Percentiles rank a stretch among this genome's conserved stretches.
Evolutionary conservation across 92 coral and sea anemone species (phyloP).

Genomic region (Micromussa lordhowensis): DNA sequence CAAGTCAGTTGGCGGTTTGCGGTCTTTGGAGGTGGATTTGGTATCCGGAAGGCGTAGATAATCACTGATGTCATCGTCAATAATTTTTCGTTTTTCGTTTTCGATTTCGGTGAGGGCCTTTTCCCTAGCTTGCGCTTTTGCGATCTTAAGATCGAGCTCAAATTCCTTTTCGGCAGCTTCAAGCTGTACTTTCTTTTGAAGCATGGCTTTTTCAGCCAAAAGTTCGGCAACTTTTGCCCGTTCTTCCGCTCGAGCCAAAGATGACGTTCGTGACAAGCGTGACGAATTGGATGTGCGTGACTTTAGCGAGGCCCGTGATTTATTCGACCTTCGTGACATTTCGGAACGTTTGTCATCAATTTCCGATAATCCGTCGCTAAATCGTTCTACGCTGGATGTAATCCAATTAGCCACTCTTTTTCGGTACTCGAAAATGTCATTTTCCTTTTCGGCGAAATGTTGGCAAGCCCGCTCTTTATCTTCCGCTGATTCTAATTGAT

Average conservation of each 20-base stretch:
- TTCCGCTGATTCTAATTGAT: too few relatives aligned
- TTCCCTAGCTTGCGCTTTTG: too few relatives aligned
- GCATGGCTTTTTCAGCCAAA: slow-evolving; percentile 52
- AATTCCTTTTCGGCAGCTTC: slow-evolving; percentile 44
- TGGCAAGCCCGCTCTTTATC: too few relatives aligned
- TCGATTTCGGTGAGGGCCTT: slow-evolving; percentile 21
- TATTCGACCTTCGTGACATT: not conserved
- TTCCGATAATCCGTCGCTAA: slow-evolving; percentile 8
- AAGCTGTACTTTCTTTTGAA: slow-evolving; percentile 34
- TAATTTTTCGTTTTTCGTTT: not conserved
- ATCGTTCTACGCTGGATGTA: too few relatives aligned
- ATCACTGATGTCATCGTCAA: not conserved
- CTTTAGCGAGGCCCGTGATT: too few relatives aligned
- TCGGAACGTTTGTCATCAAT: not conserved
- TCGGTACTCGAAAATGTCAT: too few relatives aligned
- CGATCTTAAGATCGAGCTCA: slow-evolving; percentile 31
- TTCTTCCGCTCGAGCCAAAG: slow-evolving; percentile 18
- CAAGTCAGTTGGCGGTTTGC: not conserved
- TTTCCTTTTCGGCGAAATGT: too few relatives aligned
- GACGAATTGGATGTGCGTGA: not conserved
- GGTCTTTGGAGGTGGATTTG: not conserved
- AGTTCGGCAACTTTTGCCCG: slow-evolving; percentile 49
- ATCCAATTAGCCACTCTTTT: too few relatives aligned
- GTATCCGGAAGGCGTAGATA: not conserved
- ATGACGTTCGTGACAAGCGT: not conserved